Evolutionary conservation across 2,797 vertebrate species (phyloP), one percentile per base, ranked within the genome.

Genomic region (Coregonus ussuriensis): DNA sequence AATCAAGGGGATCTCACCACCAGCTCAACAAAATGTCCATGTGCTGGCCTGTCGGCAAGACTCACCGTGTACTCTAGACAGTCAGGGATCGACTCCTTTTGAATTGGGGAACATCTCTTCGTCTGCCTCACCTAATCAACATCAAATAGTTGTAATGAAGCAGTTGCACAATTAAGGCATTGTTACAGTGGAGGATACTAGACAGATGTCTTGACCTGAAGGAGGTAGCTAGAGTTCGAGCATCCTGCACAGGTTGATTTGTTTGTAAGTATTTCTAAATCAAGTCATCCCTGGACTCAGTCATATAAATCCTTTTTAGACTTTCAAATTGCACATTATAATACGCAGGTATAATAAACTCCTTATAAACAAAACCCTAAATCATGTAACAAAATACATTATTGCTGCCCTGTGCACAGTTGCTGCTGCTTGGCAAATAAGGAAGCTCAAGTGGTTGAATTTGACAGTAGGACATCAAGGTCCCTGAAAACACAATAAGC

Each of bases 401-500:
- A 14, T 31, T 33, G 80, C 87, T 85, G 79, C 86, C 80, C 79
- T 6, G 14, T 80, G 56, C 54, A 83, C 87, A 89, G 87, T 88
- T 92, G 89, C 82, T 86, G 82, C 87, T 80, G 73, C 81, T 81
- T 86, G 88, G 88, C 87, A 89, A 87, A 87, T 83, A 77, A 80
- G 88, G 82, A 87, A 86, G 86, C 66, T 85, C 59, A 74, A 47
- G 21, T 14, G 37, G 68, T 65, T 77, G 76, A 77, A 75, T 72
- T 65, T 80, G 90, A 86, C 90, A 88, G 77, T 37, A 29, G 13
- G 65, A 81, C 86, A 89, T 91, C 88, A 91, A 90, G 92, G 81
- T 74, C 75, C 82, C 84, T 82, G 79, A 91, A 89, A 92, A 91
- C 85, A 93, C 92, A 94, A 93, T 91, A 91, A 92, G 86, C 91